Base-by-base conservation (phyloP, 2,113 vertebrate species). In the Rattus rattus region DNA sequence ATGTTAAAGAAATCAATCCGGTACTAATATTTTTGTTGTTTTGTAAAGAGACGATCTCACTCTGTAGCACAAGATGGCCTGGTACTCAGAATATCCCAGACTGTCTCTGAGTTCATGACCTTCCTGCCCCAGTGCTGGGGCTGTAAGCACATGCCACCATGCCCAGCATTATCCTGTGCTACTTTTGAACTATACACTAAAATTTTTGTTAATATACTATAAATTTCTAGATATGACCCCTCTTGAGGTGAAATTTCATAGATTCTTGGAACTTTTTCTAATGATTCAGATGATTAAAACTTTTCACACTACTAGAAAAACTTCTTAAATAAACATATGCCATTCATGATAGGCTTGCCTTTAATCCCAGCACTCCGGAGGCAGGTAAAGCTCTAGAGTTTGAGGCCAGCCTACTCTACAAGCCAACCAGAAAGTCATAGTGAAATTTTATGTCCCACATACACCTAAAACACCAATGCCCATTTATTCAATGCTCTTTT, bases 131-230 rank as follows among this genome's bases (percentile, higher is more conserved):
- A 72, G 67, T 88, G 49, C 36, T 88, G 86, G 22, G 69, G 39
- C 72, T 72, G 56, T 8, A 88, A 2, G 22, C 11, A 88, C n/a
- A 54, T 9, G 28, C 67, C 49, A 88, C 33, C 22, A 28, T n/a
- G 19, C 12, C 56, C 80, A 87, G 22, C 22, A 72, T 72, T 33
- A 77, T 47, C 43, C 12, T 63, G 30, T n/a, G 47, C 39, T 90
- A 79, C 20, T 94, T 97, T 96, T 75, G 94, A 97, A 72, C 14
- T 13, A 49, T 77, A n/a, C 88, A 83, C 92, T 81, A 91, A 89
- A 81, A 73, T 49, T 86, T 84, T 83, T 81, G 77, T 95, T 91
- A 86, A 80, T 17, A 94, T 5, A 85, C 76, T 97, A 92, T 33
- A 70, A 86, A 87, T 65, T 85, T 91, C 87, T 30, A 95, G 19